Base-by-base conservation (phyloP, 2,888 invertebrate genomes). In the Shargacucullia verbasci region DNA sequence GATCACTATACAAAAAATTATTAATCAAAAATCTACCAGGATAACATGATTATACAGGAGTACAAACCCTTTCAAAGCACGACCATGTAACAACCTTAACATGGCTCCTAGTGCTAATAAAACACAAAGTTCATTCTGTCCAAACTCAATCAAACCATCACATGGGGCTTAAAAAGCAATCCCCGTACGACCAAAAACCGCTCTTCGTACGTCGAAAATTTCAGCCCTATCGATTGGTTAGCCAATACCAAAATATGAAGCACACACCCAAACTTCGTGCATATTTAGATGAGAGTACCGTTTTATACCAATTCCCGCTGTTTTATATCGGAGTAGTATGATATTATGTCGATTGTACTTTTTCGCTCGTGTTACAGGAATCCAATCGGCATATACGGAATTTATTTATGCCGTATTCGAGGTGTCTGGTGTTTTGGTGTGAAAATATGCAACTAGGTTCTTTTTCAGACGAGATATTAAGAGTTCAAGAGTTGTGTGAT, bases 261-360 rank as follows among this genome's bases (percentile, higher is more conserved):
- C 35, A 43, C 29, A 40, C 40, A 46, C 12, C 38, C 14, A 33
- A 70, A 39, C 35, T 54, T 39, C 38, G 39, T 53, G 33, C 40
- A 60, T 58, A 59, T 62, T 59, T 66, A 69, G 56, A 64, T 66
- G 59, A 53, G 49, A 38, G 39, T 20, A 20, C 27, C 45, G 58
- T 70, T 59, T 75, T 71, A 55, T 40, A 48, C 59, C 59, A 62
- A 57, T 73, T 65, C 59, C 70, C 58, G 62, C 61, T 71, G 61
- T 76, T 77, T 75, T 73, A 76, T 73, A 58, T 55, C 67, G 20
- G 45, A 34, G 55, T 47, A 45, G 46, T 55, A 50, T 67, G 73
- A 72, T 76, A 73, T 70, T 55, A 44, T 59, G 29, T 29, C 73
- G 70, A 79, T 78, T 74, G 73, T 72, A 72, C 60, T 67, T 63